Evolutionary conservation across 2,113 vertebrate species (phyloP).

Genomic region (Rhinolophus sinicus): DNA sequence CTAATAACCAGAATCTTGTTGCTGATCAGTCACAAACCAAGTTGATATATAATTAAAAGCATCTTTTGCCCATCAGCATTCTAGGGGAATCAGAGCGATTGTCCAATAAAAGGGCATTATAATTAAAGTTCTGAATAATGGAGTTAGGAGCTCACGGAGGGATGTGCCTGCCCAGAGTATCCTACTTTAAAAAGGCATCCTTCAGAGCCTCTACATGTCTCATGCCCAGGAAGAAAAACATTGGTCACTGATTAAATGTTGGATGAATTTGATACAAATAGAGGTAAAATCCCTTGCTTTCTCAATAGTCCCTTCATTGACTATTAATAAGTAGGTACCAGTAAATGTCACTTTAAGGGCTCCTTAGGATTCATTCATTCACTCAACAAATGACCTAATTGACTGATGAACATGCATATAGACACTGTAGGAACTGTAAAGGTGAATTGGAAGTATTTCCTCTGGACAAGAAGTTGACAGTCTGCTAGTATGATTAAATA

Average conservation of each 20-base stretch:
- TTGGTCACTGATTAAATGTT: background rate
- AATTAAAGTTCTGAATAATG: slow-evolving; percentile 43
- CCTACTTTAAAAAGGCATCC: background rate
- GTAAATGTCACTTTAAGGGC: background rate
- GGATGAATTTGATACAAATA: background rate
- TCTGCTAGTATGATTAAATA: background rate
- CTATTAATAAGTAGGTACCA: background rate
- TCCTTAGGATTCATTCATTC: background rate
- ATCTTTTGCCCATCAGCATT: background rate
- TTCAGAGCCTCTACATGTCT: background rate
- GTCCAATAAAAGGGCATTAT: background rate
- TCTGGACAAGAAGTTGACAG: background rate
- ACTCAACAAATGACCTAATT: background rate
- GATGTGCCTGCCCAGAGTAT: background rate
- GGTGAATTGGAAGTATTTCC: background rate
- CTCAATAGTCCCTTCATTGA: background rate
- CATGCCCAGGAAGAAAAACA: background rate
- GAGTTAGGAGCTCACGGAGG: background rate
- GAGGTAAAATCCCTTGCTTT: slow-evolving; percentile 36
- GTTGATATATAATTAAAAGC: slow-evolving; percentile 31
- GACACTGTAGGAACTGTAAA: background rate
- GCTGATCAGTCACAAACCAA: slow-evolving; percentile 26
- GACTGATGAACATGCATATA: background rate
- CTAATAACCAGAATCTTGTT: slow-evolving; percentile 5
- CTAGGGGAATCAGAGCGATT: slow-evolving; percentile 9